Percentiles rank a stretch among this genome's conserved stretches.
phyloP scores from a whole-genome alignment of 2,113 vertebrate species.

The Rhizomys pruinosus region DNA sequence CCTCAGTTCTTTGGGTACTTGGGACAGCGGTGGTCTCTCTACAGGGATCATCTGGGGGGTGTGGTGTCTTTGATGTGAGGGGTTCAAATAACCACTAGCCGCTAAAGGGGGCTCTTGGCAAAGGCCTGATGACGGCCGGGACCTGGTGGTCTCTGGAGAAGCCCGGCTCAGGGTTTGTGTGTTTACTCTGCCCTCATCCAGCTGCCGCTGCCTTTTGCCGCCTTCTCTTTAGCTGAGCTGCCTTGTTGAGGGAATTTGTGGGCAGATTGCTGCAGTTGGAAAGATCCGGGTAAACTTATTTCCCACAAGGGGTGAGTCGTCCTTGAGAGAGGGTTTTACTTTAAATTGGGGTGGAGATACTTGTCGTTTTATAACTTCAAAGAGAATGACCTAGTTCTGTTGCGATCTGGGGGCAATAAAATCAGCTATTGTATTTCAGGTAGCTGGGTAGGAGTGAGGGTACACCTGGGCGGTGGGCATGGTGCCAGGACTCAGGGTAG shows the following conservation, averaged over 20 bases:
- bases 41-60: not conserved
- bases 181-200: not conserved
- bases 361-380: not conserved
- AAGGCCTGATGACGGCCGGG: not conserved
- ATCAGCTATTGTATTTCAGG: not conserved
- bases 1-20: not conserved
- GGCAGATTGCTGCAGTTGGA: not conserved
- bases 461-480: not conserved
- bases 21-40: not conserved
- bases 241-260: not conserved
- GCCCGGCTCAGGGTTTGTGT: not conserved
- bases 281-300: slow-evolving; percentile 26
- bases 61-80: not conserved
- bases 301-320: not conserved
- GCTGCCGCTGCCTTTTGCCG: not conserved
- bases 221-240: not conserved
- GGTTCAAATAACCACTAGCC: not conserved
- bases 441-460: not conserved
- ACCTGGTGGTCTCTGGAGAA: no score
- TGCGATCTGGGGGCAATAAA: not conserved
- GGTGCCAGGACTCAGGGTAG: not conserved
- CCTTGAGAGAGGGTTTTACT: no score
- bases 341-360: not conserved
- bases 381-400: not conserved
- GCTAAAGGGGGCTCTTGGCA: not conserved